Base-by-base conservation (phyloP, 2,888 invertebrate species). In the Cryptops parisi region DNA sequence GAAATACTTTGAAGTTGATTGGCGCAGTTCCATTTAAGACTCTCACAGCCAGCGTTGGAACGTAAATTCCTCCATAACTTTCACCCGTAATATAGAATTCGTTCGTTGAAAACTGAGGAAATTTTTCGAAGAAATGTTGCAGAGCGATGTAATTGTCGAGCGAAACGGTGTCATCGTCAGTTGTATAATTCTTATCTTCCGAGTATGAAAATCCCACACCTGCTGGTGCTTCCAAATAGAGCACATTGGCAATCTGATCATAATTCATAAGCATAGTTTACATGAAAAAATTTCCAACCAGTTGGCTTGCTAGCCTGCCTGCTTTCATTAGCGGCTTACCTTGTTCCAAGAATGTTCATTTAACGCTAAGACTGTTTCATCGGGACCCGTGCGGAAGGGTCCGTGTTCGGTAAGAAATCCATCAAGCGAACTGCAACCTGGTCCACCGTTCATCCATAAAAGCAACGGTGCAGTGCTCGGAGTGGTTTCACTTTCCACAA, bases 131-230 rank as follows among this genome's bases (percentile, higher is more conserved):
- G 64, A 73, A 74, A 57, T 68, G 63, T 54, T 69, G 64, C 24
- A 74, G 54, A 17, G 74, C 74, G 24, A 65, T 61, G 58, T 69
- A 68, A 60, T 74, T 75, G 58, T 72, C 68, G 2, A 57, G 24
- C 17, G 72, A 64, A n/a, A 67, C 67, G 67, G 70, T 61, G 58
- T 67, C 67, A 60, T 71, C 71, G 58, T 64, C 59, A 3, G 67
- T 67, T 12, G 62, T 65, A 60, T 69, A 69, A 52, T 70, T 67
- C 47, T 66, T 65, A 60, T 70, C 64, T 41, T 62, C 62, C 22
- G 70, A 64, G 58, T 70, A 74, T 0, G 74, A 74, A 61, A 67
- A 74, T n/a, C 74, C 74, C 47, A 74, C 74, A 40, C 70, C 68
- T 44, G 72, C 70, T 23, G 74, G 74, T 2, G 72, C 67, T 60